phyloP scores from a whole-genome alignment of 2,113 vertebrate species.

The Menura novaehollandiae region DNA sequence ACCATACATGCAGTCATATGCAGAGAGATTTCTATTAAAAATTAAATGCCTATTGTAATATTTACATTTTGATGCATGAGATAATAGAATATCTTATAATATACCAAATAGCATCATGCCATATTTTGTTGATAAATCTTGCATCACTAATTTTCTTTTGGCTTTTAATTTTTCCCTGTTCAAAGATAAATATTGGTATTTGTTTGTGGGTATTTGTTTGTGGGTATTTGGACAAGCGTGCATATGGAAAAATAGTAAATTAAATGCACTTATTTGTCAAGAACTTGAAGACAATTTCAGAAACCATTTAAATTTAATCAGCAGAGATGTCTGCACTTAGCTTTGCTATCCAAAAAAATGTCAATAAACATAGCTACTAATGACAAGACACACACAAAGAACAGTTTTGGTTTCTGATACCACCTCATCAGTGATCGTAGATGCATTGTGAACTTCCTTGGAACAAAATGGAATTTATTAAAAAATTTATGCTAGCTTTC shows the following conservation, averaged over 20 bases:
- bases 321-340: not conserved
- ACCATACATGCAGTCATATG: not conserved
- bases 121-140: not conserved
- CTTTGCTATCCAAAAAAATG: not conserved
- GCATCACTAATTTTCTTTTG: not conserved
- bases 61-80: not conserved
- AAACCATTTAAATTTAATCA: not conserved
- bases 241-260: not conserved
- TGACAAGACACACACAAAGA: not conserved
- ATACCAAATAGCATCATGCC: not conserved
- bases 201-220: not conserved
- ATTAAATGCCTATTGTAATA: not conserved
- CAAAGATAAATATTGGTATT: not conserved
- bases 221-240: not conserved
- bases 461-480: slow-evolving; percentile 86
- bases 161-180: not conserved
- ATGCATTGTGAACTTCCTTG: slow-evolving; percentile 83
- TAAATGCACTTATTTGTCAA: not conserved
- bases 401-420: slow-evolving; percentile 7
- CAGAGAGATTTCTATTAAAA: not conserved
- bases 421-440: slow-evolving; percentile 63
- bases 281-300: not conserved
- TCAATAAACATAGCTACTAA: not conserved
- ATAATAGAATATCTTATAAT: not conserved
- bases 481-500: slow-evolving; percentile 86